A percentile compares a stretch with the other conserved stretches of the same genome.
Conservation (phyloP, 2,797 vertebrate genomes). For the Sciurus vulgaris region DNA sequence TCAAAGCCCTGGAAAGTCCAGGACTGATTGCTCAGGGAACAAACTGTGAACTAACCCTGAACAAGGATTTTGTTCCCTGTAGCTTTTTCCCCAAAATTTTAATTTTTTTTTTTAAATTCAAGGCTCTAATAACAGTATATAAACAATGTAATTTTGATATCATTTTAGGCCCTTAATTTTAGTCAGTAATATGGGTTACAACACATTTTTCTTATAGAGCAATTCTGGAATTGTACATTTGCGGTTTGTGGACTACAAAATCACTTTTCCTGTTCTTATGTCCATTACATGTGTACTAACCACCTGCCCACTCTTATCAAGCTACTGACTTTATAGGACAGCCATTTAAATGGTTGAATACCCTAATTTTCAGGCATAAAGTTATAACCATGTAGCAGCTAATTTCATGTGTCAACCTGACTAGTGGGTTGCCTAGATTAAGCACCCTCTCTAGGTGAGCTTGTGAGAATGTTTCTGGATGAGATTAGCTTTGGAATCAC, state of each 20-base stretch:
- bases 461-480: not conserved
- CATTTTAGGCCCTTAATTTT: not conserved
- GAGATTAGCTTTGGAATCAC: not conserved
- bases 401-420: not conserved
- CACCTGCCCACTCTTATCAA: not conserved
- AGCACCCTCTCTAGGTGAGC: not conserved
- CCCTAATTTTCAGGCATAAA: not conserved
- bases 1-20: not conserved
- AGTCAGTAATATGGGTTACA: not conserved
- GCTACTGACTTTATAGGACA: not conserved
- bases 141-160: not conserved
- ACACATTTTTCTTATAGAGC: not conserved
- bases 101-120: not conserved
- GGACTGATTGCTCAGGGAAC: fast-evolving
- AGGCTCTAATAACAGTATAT: not conserved
- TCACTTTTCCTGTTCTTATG: not conserved
- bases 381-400: not conserved
- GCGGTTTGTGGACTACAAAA: not conserved
- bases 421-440: not conserved
- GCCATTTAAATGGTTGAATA: not conserved
- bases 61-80: not conserved
- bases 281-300: not conserved
- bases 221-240: not conserved
- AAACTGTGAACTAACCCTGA: not conserved
- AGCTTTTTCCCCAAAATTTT: not conserved